Evolutionary conservation across 1,140 invertebrate species (phyloP).

Genomic region (Eubasilissa regina): DNA sequence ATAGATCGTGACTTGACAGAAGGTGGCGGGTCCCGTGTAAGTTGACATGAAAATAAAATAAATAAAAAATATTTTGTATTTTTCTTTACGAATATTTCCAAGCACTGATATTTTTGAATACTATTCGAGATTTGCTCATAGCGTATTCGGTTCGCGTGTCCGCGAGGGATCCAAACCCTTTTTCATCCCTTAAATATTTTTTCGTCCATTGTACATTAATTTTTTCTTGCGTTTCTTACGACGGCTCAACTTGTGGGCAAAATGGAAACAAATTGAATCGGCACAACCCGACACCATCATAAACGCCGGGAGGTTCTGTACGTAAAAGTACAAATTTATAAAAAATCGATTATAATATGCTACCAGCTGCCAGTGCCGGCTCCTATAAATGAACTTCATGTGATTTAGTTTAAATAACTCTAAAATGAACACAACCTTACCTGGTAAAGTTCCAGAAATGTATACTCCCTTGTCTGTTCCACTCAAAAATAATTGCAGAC

Average conservation of each 20-base stretch:
- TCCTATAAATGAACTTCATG: too few relatives aligned
- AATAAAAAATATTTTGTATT: background rate
- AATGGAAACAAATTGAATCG: conserved; percentile 32
- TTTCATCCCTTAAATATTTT: background rate
- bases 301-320: background rate
- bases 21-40: too few relatives aligned
- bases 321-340: background rate
- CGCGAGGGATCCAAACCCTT: background rate
- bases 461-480: too few relatives aligned
- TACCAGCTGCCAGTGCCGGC: too few relatives aligned
- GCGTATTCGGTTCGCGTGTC: background rate
- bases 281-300: background rate
- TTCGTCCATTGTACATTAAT: conserved; percentile 3
- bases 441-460: too few relatives aligned
- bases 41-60: too few relatives aligned
- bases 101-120: conserved; percentile 28
- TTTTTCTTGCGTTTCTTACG: background rate
- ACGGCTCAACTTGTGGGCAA: conserved; percentile 22
- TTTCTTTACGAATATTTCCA: background rate
- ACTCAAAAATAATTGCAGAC: too few relatives aligned
- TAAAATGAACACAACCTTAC: too few relatives aligned
- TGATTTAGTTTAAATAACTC: too few relatives aligned
- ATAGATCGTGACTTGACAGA: too few relatives aligned
- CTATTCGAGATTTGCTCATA: conserved; percentile 12
- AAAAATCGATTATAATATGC: background rate